Evolutionary conservation across 2,888 invertebrate species (phyloP).

Genomic region (Zaprionus bogoriensis): DNA sequence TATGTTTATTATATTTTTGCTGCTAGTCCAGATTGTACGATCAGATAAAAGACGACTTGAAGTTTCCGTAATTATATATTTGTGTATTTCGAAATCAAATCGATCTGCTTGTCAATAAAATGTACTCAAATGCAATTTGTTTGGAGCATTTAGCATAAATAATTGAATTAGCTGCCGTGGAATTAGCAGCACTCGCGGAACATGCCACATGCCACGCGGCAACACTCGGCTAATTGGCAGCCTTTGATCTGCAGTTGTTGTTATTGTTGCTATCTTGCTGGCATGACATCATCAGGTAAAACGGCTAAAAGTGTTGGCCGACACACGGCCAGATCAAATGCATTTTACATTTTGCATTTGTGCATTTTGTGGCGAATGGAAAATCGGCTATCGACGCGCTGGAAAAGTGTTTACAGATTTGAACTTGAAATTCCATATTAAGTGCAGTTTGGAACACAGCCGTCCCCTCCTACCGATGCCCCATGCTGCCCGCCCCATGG

Average conservation of each 20-base stretch:
- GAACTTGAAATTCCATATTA: conserved; percentile 76
- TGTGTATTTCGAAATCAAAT: too few relatives aligned
- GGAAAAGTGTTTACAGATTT: conserved; percentile 38
- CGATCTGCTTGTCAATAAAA: too few relatives aligned
- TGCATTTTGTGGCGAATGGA: conserved; percentile 4
- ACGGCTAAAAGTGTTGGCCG: conserved; percentile 15
- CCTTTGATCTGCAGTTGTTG: conserved; percentile 50
- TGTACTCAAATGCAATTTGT: conserved; percentile 12
- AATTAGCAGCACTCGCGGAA: conserved; percentile 47
- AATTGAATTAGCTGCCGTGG: conserved; percentile 47
- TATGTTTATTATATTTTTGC: too few relatives aligned
- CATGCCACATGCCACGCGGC: conserved; percentile 39
- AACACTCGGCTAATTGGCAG: conserved; percentile 35
- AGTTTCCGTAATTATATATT: too few relatives aligned
- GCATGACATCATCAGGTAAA: conserved; percentile 68
- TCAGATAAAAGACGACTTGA: too few relatives aligned
- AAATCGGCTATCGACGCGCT: conserved; percentile 26
- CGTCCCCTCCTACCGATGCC: not conserved
- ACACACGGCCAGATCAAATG: conserved; percentile 65
- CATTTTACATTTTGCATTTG: conserved; percentile 51
- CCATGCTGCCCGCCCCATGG: conserved; percentile 2
- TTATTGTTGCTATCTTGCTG: not conserved
- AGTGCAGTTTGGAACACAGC: conserved; percentile 67
- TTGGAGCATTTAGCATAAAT: conserved; percentile 18
- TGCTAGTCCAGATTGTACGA: too few relatives aligned